Conservation (phyloP, 1,140 invertebrate species). For the Apis florea region DNA sequence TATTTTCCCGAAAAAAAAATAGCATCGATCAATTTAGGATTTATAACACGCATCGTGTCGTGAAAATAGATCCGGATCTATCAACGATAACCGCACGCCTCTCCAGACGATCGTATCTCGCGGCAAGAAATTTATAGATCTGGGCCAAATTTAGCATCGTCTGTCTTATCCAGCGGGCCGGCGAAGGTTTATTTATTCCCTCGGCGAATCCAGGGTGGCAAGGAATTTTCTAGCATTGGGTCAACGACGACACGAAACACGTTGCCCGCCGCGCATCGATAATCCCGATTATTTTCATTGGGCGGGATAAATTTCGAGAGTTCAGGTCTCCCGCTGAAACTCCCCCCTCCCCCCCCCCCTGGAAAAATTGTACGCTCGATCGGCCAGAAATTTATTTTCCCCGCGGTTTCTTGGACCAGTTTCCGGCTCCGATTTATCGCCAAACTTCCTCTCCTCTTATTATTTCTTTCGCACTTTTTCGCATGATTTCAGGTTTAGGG, state of each 20-base stretch:
- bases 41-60: not conserved
- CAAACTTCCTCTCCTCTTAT: conserved; percentile 61
- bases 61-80: not conserved
- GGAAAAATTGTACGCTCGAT: not conserved
- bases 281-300: conserved; percentile 54
- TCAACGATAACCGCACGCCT: not conserved
- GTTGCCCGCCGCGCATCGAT: conserved; percentile 38
- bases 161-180: not conserved
- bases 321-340: conserved; percentile 16
- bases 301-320: conserved; percentile 5
- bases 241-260: conserved; percentile 54
- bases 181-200: conserved; percentile 45
- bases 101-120: not conserved
- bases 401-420: not conserved
- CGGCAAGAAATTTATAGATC: conserved; percentile 6
- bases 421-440: conserved; percentile 54
- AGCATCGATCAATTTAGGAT: not conserved
- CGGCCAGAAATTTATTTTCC: conserved; percentile 53
- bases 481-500: no score
- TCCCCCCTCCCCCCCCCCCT: not conserved
- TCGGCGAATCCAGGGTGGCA: not conserved
- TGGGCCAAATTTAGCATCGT: conserved; percentile 2
- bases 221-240: not conserved
- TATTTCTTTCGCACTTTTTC: conserved; percentile 20
- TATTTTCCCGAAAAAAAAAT: no score